Conservation (phyloP, 2,113 vertebrate genomes). For the Alaudala cheleensis region DNA sequence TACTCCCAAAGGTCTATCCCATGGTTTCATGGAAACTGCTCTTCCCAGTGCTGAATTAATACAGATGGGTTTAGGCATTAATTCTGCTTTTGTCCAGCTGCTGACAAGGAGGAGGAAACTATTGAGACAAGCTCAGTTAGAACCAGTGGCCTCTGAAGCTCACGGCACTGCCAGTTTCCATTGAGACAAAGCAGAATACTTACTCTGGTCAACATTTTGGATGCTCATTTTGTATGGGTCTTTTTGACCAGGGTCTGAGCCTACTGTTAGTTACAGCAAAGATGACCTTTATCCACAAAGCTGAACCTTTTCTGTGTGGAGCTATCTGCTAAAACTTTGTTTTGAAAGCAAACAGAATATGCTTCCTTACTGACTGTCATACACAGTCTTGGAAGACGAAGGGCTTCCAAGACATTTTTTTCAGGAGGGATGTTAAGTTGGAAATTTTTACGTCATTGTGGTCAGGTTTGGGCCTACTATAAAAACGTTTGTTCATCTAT, state of each 20-base stretch:
- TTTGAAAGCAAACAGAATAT: background rate
- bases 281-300: background rate
- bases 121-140: constrained; percentile 10
- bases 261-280: constrained; percentile 14
- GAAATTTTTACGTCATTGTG: background rate
- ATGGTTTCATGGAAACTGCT: constrained; percentile 33
- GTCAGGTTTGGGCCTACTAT: background rate
- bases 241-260: background rate
- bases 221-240: background rate
- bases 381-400: background rate
- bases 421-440: background rate
- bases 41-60: background rate
- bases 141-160: constrained; percentile 10
- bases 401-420: background rate
- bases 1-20: constrained; percentile 12
- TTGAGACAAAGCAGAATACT: constrained; percentile 15
- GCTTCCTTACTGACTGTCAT: background rate
- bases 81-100: constrained; percentile 47
- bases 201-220: background rate
- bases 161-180: background rate
- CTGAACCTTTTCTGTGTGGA: background rate
- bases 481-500: background rate
- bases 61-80: constrained; percentile 30
- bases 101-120: constrained; percentile 23
- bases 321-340: background rate